A percentile compares a stretch with the other conserved stretches of the same genome.
These are phyloP conservation scores for Altica lythri DNA, from an alignment of 2,888 invertebrate species.

Conservation along the genomic window DNA sequence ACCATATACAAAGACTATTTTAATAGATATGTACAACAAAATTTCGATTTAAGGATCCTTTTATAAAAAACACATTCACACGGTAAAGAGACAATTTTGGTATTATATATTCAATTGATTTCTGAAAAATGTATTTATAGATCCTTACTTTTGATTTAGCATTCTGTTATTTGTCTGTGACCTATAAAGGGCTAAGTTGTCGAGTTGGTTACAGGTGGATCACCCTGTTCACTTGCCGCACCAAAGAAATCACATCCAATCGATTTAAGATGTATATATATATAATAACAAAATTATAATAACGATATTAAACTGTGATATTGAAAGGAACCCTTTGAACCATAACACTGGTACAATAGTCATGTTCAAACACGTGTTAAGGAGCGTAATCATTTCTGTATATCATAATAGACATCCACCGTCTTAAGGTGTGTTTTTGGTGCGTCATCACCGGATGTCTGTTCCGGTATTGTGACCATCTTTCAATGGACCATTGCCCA, in stretches of 20 bases:
- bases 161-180: no score
- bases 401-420: slow-evolving; percentile 13
- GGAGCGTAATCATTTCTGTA: slow-evolving; percentile 4
- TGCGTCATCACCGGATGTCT: slow-evolving; percentile 53
- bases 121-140: no score
- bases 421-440: slow-evolving; percentile 40
- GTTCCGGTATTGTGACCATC: slow-evolving; percentile 54
- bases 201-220: slow-evolving; percentile 3
- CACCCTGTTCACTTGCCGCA: background rate
- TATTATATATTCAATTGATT: no score
- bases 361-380: slow-evolving; percentile 5
- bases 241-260: background rate
- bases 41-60: no score
- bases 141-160: no score
- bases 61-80: no score
- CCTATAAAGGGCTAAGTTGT: no score
- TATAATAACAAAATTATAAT: background rate
- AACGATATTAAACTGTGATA: background rate
- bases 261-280: background rate
- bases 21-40: no score
- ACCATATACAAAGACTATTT: no score
- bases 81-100: no score
- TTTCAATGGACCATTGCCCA: slow-evolving; percentile 49
- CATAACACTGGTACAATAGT: background rate
- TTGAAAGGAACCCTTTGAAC: slow-evolving; percentile 2